Conservation (phyloP, 1,140 invertebrate genomes). For the Lethrus apterus region DNA sequence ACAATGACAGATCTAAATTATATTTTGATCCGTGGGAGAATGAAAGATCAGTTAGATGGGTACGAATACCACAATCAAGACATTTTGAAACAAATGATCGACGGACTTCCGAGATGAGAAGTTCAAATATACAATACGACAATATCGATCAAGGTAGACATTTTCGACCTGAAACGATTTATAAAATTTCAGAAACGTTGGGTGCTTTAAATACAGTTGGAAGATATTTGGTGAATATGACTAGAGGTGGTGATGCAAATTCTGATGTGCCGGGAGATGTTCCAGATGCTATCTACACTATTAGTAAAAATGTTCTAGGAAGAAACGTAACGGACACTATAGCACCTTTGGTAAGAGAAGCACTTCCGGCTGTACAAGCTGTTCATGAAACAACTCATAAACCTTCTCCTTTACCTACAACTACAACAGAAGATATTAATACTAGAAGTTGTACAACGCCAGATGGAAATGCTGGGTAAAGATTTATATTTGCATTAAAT, state of each 20-base stretch:
- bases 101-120: slow-evolving; percentile 3
- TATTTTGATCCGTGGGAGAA: slow-evolving; percentile 25
- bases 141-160: slow-evolving; percentile 22
- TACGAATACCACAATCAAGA: slow-evolving; percentile 18
- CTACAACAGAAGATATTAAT: slow-evolving; percentile 15
- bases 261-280: slow-evolving; percentile 45
- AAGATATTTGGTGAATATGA: slow-evolving; percentile 75
- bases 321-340: slow-evolving; percentile 72
- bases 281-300: slow-evolving; percentile 68
- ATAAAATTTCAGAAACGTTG: slow-evolving; percentile 57
- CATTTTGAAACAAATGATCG: slow-evolving; percentile 12
- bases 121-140: neutral
- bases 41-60: slow-evolving; percentile 20
- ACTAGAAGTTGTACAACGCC: slow-evolving; percentile 67
- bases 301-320: slow-evolving; percentile 73
- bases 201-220: slow-evolving; percentile 77
- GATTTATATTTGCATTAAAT: neutral
- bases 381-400: slow-evolving; percentile 21
- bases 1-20: neutral
- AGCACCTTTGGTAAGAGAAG: slow-evolving; percentile 59
- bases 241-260: slow-evolving; percentile 45
- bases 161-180: slow-evolving; percentile 44
- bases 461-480: slow-evolving; percentile 62
- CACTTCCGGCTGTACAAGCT: too few relatives aligned
- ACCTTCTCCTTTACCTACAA: neutral